Percentiles rank a stretch among this genome's conserved stretches.
These are phyloP conservation scores for Cremastinae sp. DNA, from an alignment of 2,888 invertebrate genomes.

Conservation along the genomic window DNA sequence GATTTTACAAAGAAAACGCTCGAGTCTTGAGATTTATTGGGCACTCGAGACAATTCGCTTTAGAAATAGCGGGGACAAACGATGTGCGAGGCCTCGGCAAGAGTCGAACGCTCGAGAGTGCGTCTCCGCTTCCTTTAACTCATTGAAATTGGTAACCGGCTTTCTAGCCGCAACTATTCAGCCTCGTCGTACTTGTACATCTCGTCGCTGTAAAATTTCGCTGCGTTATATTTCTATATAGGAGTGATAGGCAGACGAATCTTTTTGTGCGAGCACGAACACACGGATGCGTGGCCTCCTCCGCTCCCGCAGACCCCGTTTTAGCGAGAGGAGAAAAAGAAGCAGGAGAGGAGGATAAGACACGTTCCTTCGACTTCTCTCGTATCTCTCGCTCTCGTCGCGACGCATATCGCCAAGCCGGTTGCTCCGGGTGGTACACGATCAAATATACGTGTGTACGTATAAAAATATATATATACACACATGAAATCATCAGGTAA, in stretches of 20 bases:
- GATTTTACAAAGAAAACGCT: too few relatives aligned
- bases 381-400: constrained; percentile 57
- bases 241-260: constrained; percentile 26
- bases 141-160: constrained; percentile 77
- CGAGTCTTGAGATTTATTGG: too few relatives aligned
- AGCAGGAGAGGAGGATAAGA: constrained; percentile 43
- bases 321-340: constrained; percentile 60
- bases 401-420: constrained; percentile 73
- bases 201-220: constrained; percentile 30
- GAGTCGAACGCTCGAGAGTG: constrained; percentile 23
- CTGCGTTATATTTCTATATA: constrained; percentile 28
- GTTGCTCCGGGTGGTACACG: constrained; percentile 68
- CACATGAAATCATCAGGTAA: constrained; percentile 42
- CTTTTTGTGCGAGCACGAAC: constrained; percentile 4
- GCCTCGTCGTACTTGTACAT: constrained; percentile 28
- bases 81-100: constrained; percentile 2
- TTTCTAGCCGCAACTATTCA: constrained; percentile 70
- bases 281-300: constrained; percentile 59
- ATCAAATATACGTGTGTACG: constrained; percentile 19
- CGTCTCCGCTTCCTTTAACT: constrained; percentile 56
- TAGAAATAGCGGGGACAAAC: neutral
- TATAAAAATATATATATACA: neutral
- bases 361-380: constrained; percentile 36
- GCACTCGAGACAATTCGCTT: neutral
- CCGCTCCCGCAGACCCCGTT: constrained; percentile 63